Base-by-base conservation (phyloP, 2,113 vertebrate genomes). In the Elanus axillaris region DNA sequence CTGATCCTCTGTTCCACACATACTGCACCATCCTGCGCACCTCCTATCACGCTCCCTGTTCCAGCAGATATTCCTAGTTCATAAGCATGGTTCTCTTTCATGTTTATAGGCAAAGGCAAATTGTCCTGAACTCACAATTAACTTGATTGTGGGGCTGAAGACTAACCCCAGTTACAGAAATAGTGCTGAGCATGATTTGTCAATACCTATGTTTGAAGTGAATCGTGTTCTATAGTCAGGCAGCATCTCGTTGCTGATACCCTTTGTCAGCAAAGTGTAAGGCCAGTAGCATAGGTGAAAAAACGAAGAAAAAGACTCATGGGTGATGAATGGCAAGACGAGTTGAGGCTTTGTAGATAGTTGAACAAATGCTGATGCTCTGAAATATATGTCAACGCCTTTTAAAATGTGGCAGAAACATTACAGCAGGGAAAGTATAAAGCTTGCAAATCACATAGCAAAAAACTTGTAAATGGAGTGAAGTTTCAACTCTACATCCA, bases 201-300 rank as follows among this genome's bases (percentile, higher is more conserved):
- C 7, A 3, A 48, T 40, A 6, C 7, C 32, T 29, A 0, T 43
- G 77, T 50, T 42, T 56, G 69, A 27, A 75, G 59, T 50, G 62
- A 10, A 29, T 36, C 0, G 0, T 26, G 64, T 67, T 77, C 64
- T 16, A 7, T 2, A 11, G n/a, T 3, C 68, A 63, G 66, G 58
- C 27, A 59, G 29, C 32, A 16, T 8, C 32, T 72, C 27, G 63
- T 27, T 77, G 55, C 63, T 26, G 23, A 20, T 21, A n/a, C 11
- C 13, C 50, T 63, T 77, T 88, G 68, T 19, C 47, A 81, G 56
- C 60, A 67, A 74, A 69, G 52, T 0, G 2, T 17, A 50, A 68
- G 38, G 56, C 21, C 31, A 45, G 38, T 13, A 64, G 78, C 78
- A 85, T 8, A 22, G 6, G 22, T 40, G 36, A 22, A 55, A 75